These are phyloP conservation scores for Ictalurus punctatus DNA, from an alignment of 2,113 vertebrate species.

Conservation along the genomic window DNA sequence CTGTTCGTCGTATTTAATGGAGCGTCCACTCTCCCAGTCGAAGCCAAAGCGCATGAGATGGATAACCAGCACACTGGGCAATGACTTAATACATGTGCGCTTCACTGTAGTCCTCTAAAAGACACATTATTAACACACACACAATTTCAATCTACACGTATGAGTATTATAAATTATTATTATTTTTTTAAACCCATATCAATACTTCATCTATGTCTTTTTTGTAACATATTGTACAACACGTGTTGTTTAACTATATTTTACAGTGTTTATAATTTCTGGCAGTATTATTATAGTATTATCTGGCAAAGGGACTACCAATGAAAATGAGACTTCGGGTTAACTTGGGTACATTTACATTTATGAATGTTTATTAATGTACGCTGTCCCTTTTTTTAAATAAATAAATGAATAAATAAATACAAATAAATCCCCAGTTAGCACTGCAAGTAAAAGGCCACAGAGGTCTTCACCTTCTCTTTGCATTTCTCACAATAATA, in stretches of 20 bases:
- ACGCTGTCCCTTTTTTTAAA: too few species aligned
- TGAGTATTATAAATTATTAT: not conserved
- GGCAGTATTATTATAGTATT: too few species aligned
- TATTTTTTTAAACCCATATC: too few species aligned
- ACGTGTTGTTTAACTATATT: too few species aligned
- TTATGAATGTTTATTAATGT: too few species aligned
- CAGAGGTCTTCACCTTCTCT: constrained; percentile 83
- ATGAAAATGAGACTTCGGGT: too few species aligned
- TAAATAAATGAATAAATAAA: too few species aligned
- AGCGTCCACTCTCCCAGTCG: constrained; percentile 97
- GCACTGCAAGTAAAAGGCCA: not conserved
- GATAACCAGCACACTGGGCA: constrained; percentile 93
- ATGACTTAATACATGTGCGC: constrained; percentile 93
- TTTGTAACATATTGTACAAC: too few species aligned
- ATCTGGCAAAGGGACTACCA: too few species aligned
- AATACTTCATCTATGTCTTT: too few species aligned
- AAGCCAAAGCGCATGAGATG: constrained; percentile 99
- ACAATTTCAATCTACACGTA: not conserved
- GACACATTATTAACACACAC: constrained; percentile 8
- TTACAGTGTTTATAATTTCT: too few species aligned
- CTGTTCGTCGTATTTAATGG: constrained; percentile 98
- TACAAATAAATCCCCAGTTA: not conserved
- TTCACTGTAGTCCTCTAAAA: constrained; percentile 96
- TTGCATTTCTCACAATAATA: constrained; percentile 99
- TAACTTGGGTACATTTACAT: too few species aligned